phyloP scores from a whole-genome alignment of 23 tunicate genomes.

The Ciona savignyi region DNA sequence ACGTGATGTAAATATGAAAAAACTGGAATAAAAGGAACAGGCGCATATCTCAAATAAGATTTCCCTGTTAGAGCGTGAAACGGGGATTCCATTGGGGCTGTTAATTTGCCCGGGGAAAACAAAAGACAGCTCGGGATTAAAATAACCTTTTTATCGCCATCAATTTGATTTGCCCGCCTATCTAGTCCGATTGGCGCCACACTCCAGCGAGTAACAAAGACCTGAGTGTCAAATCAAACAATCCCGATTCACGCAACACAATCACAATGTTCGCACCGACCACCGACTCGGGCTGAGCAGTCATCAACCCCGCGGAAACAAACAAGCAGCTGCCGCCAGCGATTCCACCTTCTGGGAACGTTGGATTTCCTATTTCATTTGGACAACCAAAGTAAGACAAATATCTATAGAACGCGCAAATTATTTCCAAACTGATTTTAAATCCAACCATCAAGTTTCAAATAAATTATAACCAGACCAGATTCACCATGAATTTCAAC shows the following conservation, averaged over 20 bases:
- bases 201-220: neutral
- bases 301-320: no score
- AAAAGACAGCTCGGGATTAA: neutral
- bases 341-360: neutral
- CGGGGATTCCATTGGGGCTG: neutral
- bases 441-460: no score
- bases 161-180: neutral
- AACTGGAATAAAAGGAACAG: neutral
- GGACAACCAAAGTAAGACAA: no score
- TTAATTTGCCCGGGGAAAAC: neutral
- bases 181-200: conserved; percentile 21
- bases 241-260: no score
- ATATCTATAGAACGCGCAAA: no score
- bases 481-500: no score
- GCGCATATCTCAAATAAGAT: neutral
- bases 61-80: neutral
- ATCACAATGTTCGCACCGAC: no score
- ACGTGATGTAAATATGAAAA: no score
- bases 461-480: no score
- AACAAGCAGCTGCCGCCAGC: neutral
- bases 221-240: conserved; percentile 31
- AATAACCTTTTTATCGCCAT: neutral
- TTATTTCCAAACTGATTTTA: no score
- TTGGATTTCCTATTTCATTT: no score
- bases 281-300: no score